phyloP scores from a whole-genome alignment of 2,113 vertebrate genomes.

The Indicator maculatus region DNA sequence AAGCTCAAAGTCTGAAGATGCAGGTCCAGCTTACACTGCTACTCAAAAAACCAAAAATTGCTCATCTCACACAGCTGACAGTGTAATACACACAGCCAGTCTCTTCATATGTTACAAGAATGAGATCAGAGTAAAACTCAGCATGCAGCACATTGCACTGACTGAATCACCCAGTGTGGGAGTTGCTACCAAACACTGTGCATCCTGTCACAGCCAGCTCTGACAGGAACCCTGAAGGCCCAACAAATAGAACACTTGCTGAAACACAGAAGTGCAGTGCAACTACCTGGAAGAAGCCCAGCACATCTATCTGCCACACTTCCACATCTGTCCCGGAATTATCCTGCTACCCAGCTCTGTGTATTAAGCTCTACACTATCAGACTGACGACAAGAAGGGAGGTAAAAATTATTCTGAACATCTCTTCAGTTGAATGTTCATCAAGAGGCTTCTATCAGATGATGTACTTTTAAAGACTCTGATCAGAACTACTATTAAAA shows the following conservation, averaged over 20 bases:
- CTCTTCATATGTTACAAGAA: not conserved
- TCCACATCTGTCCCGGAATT: not conserved
- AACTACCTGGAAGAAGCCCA: not conserved
- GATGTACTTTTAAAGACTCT: not conserved
- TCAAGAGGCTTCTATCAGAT: not conserved
- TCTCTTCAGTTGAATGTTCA: not conserved
- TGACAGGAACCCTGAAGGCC: not conserved
- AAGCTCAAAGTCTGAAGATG: not conserved
- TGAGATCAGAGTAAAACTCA: not conserved
- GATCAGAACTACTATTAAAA: not conserved
- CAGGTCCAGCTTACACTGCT: not conserved
- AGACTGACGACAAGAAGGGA: not conserved
- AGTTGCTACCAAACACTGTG: not conserved
- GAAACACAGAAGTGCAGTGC: not conserved
- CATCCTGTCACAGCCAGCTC: not conserved
- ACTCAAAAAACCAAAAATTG: not conserved
- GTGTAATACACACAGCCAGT: rapidly evolving
- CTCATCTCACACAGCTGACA: not conserved
- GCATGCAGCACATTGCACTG: not conserved
- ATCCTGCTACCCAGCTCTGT: not conserved
- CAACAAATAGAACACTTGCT: not conserved
- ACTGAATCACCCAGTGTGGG: not conserved
- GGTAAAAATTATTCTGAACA: not conserved
- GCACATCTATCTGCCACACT: not conserved
- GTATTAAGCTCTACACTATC: not conserved